Evolutionary conservation across 1,140 invertebrate genomes (phyloP), one percentile per base, ranked within the genome.

Genomic region (Laupala kohalensis): DNA sequence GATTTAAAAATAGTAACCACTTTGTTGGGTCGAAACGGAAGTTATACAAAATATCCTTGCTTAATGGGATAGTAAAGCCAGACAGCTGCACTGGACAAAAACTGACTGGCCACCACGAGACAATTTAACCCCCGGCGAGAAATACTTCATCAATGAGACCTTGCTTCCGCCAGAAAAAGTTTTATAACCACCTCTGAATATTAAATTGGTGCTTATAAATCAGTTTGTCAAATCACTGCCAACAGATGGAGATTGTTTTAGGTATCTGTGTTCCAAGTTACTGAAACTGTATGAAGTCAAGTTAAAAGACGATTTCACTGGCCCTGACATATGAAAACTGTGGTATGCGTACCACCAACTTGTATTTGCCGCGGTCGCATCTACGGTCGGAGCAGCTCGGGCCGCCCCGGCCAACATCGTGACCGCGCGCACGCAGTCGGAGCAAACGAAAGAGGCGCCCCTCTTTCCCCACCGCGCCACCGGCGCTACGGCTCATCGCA

Each of bases 21-120:
- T 5, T 26, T 66, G 64, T 66, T 66, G 64, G 64, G 64, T 66
- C 64, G 25, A 26, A 24, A 6, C 5, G 5, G 19, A 19, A 19
- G 25, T 66, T 26, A 66, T 66, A 66, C 64, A 66, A 66, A 66
- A 66, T 66, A 66, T 66, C 64, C 25, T 66, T 66, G 64, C 64
- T 66, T 66, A 12, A 24, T 25, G 30, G 15, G 15, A 37, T 37
- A 37, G 30, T 37, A 66, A 19, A 66, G 64, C 64, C 64, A 66
- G 6, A 66, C 64, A 66, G 62, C 62, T 63, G n/a, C n/a, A n/a
- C n/a, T n/a, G n/a, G n/a, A 6, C 64, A 66, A 66, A 66, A 5
- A 66, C 23, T 66, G 64, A 66, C 19, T 66, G 64, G 64, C 64
- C 64, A 6, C 23, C 64, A 6, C 64, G 64, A 66, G 64, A 66